Evolutionary conservation across 2,113 vertebrate species (phyloP).

Genomic region (Ondatra zibethicus): DNA sequence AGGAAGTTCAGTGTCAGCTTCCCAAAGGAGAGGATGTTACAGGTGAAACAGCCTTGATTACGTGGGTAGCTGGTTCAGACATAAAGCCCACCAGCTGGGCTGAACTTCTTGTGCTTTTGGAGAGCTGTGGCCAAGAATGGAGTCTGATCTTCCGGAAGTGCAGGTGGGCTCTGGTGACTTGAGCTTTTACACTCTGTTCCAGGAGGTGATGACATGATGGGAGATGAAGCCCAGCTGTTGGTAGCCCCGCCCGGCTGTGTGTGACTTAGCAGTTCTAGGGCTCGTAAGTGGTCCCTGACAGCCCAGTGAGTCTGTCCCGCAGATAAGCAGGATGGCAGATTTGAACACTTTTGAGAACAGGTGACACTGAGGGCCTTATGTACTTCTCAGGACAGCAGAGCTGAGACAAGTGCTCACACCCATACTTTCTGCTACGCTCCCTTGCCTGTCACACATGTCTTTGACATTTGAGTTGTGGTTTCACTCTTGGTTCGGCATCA

Average conservation of each 20-base stretch:
- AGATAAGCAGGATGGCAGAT: background rate
- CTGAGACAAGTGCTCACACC: background rate
- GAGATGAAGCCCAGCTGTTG: background rate
- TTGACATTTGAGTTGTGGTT: background rate
- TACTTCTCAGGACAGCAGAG: background rate
- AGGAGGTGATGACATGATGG: background rate
- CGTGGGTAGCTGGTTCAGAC: background rate
- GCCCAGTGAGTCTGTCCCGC: background rate
- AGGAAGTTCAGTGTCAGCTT: background rate
- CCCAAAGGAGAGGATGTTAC: background rate
- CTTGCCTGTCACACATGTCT: background rate
- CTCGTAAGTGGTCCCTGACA: background rate
- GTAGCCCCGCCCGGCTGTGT: background rate
- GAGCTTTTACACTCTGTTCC: background rate
- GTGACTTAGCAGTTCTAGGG: background rate
- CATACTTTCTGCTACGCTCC: background rate
- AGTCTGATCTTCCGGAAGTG: conserved; percentile 20
- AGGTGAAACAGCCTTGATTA: background rate
- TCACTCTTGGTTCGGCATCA: background rate
- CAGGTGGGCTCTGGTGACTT: conserved; percentile 13
- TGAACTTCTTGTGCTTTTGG: background rate
- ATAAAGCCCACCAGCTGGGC: background rate
- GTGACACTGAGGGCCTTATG: background rate
- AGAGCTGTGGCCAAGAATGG: background rate
- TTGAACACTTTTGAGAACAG: background rate